Conservation (phyloP, 1,140 invertebrate genomes). For the Euborellia annulipes region DNA sequence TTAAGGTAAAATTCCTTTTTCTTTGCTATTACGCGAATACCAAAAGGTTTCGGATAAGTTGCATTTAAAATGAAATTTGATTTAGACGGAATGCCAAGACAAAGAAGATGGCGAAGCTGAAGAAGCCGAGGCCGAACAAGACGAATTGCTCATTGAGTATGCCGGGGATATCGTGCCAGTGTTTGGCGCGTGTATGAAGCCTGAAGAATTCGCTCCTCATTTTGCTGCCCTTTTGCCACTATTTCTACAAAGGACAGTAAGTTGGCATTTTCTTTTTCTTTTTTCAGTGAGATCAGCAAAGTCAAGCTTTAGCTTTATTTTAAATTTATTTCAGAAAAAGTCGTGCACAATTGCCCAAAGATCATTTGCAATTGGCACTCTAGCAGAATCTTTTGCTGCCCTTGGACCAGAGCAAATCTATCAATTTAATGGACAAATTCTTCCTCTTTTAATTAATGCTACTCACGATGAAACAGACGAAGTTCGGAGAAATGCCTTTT, state of each 20-base stretch:
- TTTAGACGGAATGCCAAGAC: slow-evolving; percentile 50
- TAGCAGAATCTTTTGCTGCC: slow-evolving; percentile 52
- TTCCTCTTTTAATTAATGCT: slow-evolving; percentile 42
- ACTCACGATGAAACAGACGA: slow-evolving; percentile 45
- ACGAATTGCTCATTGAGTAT: slow-evolving; percentile 53
- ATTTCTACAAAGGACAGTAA: slow-evolving; percentile 43
- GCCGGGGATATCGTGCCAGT: slow-evolving; percentile 58
- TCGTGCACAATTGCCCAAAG: slow-evolving; percentile 40
- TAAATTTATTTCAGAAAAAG: slow-evolving; percentile 41
- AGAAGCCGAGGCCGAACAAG: slow-evolving; percentile 52
- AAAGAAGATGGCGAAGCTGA: slow-evolving; percentile 36
- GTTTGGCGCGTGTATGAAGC: slow-evolving; percentile 44
- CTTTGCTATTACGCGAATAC: too few relatives aligned
- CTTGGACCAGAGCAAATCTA: slow-evolving; percentile 36
- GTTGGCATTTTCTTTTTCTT: slow-evolving; percentile 15
- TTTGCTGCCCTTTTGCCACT: slow-evolving; percentile 45
- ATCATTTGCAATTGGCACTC: slow-evolving; percentile 52
- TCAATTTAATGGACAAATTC: slow-evolving; percentile 39
- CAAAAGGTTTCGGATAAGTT: too few relatives aligned
- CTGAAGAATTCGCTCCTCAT: slow-evolving; percentile 46
- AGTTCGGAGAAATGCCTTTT: slow-evolving; percentile 61
- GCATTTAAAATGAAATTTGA: too few relatives aligned
- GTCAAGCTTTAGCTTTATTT: too few relatives aligned
- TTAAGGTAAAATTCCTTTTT: slow-evolving; percentile 30
- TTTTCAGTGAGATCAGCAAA: too few relatives aligned